These are phyloP conservation scores for Oasisia sp. DNA, from an alignment of 2,888 invertebrate genomes.

Conservation along the genomic window DNA sequence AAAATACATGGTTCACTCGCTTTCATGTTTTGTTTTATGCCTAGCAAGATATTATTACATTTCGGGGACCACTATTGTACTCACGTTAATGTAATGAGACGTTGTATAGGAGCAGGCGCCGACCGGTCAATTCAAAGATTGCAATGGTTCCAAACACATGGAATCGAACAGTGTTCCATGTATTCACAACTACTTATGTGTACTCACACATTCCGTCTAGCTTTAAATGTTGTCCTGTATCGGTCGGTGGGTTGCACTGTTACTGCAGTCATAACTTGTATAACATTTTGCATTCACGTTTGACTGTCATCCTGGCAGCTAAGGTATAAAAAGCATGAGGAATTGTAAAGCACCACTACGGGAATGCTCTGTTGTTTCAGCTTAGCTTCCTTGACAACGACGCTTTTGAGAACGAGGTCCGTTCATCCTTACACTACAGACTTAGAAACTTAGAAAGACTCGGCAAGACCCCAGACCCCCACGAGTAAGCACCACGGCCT, in stretches of 20 bases:
- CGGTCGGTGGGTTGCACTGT: neutral
- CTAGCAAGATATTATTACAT: neutral
- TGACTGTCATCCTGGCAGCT: neutral
- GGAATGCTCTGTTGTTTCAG: constrained; percentile 44
- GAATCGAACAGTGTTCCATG: too few relatives aligned
- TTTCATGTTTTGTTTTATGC: neutral
- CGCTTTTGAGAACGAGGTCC: constrained; percentile 56
- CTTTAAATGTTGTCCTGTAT: neutral
- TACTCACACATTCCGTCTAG: too few relatives aligned
- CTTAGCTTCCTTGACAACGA: constrained; percentile 49
- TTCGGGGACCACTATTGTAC: too few relatives aligned
- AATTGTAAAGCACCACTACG: neutral
- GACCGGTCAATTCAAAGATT: too few relatives aligned
- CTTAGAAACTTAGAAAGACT: constrained; percentile 49
- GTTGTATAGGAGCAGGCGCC: too few relatives aligned
- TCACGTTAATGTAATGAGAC: too few relatives aligned
- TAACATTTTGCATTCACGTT: neutral
- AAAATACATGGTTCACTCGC: neutral
- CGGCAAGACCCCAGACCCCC: constrained; percentile 51
- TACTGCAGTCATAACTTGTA: neutral
- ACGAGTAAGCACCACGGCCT: constrained; percentile 27
- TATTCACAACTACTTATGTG: too few relatives aligned
- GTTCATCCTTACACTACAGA: constrained; percentile 47
- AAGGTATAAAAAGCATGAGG: neutral
- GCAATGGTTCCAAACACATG: too few relatives aligned